A percentile compares a stretch with the other conserved stretches of the same genome.
These are phyloP conservation scores for Hippoglossus hippoglossus DNA, from an alignment of 2,797 vertebrate species.

Conservation along the genomic window DNA sequence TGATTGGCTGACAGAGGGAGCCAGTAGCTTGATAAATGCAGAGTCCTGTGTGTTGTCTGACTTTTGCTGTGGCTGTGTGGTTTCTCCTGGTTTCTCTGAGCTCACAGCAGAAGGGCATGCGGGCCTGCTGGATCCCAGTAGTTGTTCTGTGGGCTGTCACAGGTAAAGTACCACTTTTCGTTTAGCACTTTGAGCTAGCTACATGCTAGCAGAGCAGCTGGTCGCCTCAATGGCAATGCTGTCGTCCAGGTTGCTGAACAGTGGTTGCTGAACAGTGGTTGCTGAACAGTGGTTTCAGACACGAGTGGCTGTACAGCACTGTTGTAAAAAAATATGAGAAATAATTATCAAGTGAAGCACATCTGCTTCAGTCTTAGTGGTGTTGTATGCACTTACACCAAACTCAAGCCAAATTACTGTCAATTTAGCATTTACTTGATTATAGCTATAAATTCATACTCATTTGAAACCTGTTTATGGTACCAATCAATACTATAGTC, in stretches of 20 bases:
- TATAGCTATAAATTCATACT: fast-evolving
- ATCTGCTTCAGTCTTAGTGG: fast-evolving
- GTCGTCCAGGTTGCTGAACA: fast-evolving
- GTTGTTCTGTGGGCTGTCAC: slow-evolving; percentile 46
- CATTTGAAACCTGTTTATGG: fast-evolving
- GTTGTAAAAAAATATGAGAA: background rate
- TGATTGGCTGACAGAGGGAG: slow-evolving; percentile 28
- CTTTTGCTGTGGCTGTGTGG: background rate
- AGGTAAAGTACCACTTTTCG: slow-evolving; percentile 52
- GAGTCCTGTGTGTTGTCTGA: background rate
- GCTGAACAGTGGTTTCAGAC: too few species aligned
- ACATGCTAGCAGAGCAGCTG: background rate
- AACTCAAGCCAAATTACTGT: background rate
- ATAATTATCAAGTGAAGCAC: fast-evolving
- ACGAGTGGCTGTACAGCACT: background rate
- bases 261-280: too few species aligned
- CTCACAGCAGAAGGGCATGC: slow-evolving; percentile 41
- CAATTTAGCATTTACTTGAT: background rate
- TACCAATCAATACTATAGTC: fast-evolving
- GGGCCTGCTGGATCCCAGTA: slow-evolving; percentile 26
- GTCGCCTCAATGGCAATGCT: background rate
- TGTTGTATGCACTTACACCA: background rate
- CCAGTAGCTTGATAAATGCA: fast-evolving
- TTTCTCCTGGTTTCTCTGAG: background rate
- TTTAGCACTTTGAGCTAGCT: background rate